Conservation (phyloP, 2,113 vertebrate genomes). For the Poicephalus meyeri region DNA sequence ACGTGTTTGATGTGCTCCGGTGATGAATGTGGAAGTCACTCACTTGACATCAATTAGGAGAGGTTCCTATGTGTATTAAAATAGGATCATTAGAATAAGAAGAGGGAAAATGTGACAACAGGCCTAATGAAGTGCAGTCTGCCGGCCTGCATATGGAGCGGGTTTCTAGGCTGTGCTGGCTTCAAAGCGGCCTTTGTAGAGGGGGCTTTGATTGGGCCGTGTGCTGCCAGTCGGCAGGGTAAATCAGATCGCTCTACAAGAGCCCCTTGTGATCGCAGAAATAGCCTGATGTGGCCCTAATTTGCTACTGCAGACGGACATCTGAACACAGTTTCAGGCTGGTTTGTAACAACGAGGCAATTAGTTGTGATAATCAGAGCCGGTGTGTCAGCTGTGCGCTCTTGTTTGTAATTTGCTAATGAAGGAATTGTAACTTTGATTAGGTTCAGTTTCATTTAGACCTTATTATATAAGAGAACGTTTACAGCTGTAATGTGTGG, state of each 20-base stretch:
- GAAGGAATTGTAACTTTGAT: conserved; percentile 96
- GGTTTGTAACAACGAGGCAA: conserved; percentile 88
- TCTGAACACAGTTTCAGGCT: conserved; percentile 80
- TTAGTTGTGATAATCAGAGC: conserved; percentile 89
- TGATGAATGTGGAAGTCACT: conserved; percentile 92
- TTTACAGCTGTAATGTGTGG: conserved; percentile 84
- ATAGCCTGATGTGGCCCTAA: conserved; percentile 80
- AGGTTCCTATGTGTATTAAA: conserved; percentile 89
- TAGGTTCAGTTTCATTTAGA: conserved; percentile 88
- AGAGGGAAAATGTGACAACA: conserved; percentile 82
- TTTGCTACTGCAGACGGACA: conserved; percentile 79
- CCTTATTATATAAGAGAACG: conserved; percentile 83
- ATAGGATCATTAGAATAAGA: conserved; percentile 95
- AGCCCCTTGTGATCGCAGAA: conserved; percentile 82
- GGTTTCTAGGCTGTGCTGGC: conserved; percentile 70
- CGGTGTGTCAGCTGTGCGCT: conserved; percentile 82
- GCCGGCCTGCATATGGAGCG: conserved; percentile 81
- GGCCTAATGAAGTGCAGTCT: conserved; percentile 86
- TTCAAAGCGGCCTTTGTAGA: conserved; percentile 85
- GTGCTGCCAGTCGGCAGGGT: conserved; percentile 72
- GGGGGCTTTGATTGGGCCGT: conserved; percentile 81
- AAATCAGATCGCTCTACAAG: conserved; percentile 71
- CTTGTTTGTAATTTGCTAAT: conserved; percentile 97
- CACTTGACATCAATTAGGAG: conserved; percentile 98
- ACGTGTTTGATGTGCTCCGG: conserved; percentile 78